Percentiles rank a stretch among this genome's conserved stretches.
phyloP scores from a whole-genome alignment of 1,140 invertebrate species.

The Bombus waltoni region DNA sequence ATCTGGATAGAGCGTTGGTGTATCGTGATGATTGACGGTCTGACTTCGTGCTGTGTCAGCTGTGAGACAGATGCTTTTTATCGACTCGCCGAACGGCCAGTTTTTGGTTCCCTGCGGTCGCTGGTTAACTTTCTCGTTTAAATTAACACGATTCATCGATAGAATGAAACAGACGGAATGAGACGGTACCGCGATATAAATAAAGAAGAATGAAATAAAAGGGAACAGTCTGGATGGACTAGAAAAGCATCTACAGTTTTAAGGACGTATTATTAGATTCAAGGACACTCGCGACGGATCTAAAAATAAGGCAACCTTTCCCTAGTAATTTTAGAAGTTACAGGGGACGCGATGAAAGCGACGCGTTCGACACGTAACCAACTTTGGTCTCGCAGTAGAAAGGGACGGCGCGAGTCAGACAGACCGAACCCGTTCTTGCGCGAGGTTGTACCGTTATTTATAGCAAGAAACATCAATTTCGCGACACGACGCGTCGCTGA shows the following conservation, averaged over 20 bases:
- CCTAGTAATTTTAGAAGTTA: neutral
- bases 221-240: neutral
- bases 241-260: neutral
- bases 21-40: constrained; percentile 37
- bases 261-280: constrained; percentile 3
- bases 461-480: neutral
- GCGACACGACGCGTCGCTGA: neutral
- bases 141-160: neutral
- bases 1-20: neutral
- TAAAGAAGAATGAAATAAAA: neutral
- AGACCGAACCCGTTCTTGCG: no score
- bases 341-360: neutral
- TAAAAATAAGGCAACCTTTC: constrained; percentile 11
- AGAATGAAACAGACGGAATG: neutral
- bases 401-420: neutral
- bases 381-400: neutral
- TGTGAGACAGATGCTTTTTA: constrained; percentile 18
- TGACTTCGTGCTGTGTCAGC: constrained; percentile 8
- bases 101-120: neutral
- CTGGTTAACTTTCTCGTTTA: neutral
- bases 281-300: neutral
- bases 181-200: neutral
- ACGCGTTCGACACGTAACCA: neutral
- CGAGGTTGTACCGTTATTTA: neutral
- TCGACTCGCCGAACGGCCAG: neutral